These are phyloP conservation scores for Hecatera dysodea DNA, from an alignment of 2,888 invertebrate species.

Conservation along the genomic window DNA sequence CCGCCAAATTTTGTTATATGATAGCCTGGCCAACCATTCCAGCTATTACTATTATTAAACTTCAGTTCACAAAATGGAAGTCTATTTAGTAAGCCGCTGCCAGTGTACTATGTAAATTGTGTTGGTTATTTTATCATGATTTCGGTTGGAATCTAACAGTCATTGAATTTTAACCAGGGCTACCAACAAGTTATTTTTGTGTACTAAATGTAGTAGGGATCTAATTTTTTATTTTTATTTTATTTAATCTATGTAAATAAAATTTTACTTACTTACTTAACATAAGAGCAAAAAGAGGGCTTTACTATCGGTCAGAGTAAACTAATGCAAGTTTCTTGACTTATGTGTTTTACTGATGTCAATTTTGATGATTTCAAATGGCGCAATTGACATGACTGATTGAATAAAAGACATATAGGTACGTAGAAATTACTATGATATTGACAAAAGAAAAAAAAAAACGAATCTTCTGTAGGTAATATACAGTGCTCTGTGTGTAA, in stretches of 20 bases:
- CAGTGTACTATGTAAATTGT: slow-evolving; percentile 3
- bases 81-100: slow-evolving; percentile 15
- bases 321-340: no score
- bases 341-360: no score
- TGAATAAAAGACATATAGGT: no score
- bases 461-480: neutral
- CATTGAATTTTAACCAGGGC: neutral
- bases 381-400: no score
- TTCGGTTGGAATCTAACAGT: slow-evolving; percentile 6
- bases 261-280: no score
- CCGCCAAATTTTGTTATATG: slow-evolving; percentile 60
- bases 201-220: neutral
- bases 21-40: slow-evolving; percentile 44
- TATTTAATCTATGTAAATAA: no score
- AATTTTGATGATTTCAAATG: no score
- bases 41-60: slow-evolving; percentile 48
- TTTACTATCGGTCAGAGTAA: no score
- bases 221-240: no score
- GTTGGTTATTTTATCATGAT: slow-evolving; percentile 16
- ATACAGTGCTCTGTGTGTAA: neutral
- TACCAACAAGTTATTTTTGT: neutral
- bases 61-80: slow-evolving; percentile 37
- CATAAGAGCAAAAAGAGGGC: no score
- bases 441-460: no score
- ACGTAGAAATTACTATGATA: no score